Base-by-base conservation (phyloP, 1,140 invertebrate species). In the Drosophila pallidifrons region DNA sequence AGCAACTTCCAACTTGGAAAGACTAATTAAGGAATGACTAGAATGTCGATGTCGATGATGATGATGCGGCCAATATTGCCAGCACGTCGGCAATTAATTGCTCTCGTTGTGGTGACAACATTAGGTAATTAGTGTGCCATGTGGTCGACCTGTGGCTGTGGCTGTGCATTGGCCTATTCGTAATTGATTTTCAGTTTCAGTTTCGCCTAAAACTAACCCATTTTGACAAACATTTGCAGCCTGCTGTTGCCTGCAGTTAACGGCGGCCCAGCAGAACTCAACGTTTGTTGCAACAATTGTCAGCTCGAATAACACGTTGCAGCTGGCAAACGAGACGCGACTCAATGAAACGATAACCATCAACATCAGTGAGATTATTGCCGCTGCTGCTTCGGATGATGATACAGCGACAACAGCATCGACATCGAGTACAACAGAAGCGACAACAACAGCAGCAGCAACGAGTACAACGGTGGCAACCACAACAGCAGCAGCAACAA, bases 51-150 rank as follows among this genome's bases (percentile, higher is more conserved):
- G 30, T 6, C 7, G 30, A 32, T 32, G 30, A 63, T 13, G 11
- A 66, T 72, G 52, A 75, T 68, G 77, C 51, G 72, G 65, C 52
- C 61, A 54, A 66, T 68, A 67, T 66, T 66, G 69, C 47, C 46
- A 51, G 58, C 83, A 87, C 83, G 83, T 89, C 82, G 71, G 10
- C 77, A 89, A 80, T 89, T 88, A 88, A 88, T 89, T 88, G 74
- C 85, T 41, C 75, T 89, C 67, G 70, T 88, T 83, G 83, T 89
- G 83, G 81, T 69, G 81, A 83, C 85, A 88, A 83, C 85, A 89
- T 88, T 88, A 89, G 85, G 83, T 88, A 88, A 88, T 88, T 89
- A 88, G 83, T 80, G 61, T 49, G 58, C 59, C 43, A 57, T 60
- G 64, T 43, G 69, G 57, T 46, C 43, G 41, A 32, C 32, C 45